These are phyloP conservation scores for Notiomystis cincta DNA, from an alignment of 2,113 vertebrate genomes.

Conservation along the genomic window DNA sequence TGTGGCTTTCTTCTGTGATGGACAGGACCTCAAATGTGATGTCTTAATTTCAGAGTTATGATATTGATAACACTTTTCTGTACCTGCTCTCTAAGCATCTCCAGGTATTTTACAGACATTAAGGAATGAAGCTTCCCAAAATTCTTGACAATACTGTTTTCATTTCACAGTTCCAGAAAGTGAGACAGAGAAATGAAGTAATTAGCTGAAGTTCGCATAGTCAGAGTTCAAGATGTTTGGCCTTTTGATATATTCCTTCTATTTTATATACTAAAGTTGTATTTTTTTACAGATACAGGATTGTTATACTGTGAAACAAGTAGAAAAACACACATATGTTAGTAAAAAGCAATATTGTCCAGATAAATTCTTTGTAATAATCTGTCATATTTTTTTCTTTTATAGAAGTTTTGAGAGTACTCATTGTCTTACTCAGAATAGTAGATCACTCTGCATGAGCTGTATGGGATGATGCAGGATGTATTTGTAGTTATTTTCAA, in stretches of 20 bases:
- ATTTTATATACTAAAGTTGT: not conserved
- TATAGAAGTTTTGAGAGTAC: not conserved
- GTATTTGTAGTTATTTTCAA: conserved; percentile 8
- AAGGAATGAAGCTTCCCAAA: not conserved
- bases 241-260: not conserved
- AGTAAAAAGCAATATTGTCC: not conserved
- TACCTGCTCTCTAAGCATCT: not conserved
- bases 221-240: not conserved
- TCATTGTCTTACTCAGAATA: not conserved
- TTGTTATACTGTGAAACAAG: conserved; percentile 4
- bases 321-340: not conserved
- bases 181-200: not conserved
- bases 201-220: not conserved
- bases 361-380: not conserved
- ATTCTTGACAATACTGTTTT: not conserved
- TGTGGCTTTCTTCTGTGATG: not conserved
- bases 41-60: conserved; percentile 18
- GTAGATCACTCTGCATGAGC: not conserved
- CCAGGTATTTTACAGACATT: not conserved
- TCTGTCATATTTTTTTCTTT: not conserved
- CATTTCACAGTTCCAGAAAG: not conserved
- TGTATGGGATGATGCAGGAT: not conserved
- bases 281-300: not conserved
- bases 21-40: not conserved
- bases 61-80: not conserved